Evolutionary conservation across 2,888 invertebrate species (phyloP).

Genomic region (Eupithecia pulchellata): DNA sequence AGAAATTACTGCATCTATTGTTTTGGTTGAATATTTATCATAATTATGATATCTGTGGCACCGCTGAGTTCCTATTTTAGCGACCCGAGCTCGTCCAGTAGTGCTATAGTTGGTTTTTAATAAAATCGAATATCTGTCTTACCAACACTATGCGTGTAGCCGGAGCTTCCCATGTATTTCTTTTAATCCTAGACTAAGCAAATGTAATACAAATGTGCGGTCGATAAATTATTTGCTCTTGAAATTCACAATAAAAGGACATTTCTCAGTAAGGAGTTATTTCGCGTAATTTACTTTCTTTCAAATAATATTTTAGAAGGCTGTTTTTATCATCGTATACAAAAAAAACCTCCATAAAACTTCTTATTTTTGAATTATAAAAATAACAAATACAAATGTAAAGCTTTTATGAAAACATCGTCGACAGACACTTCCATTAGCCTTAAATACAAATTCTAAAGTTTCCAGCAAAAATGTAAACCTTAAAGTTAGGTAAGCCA

Average conservation of each 20-base stretch:
- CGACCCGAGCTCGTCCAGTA: too few species aligned
- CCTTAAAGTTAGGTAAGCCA: constrained; percentile 21
- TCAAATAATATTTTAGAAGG: background rate
- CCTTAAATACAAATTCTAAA: constrained; percentile 28
- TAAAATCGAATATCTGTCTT: too few species aligned
- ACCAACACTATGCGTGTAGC: too few species aligned
- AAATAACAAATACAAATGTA: constrained; percentile 13
- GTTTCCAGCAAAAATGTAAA: constrained; percentile 28
- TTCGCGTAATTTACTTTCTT: background rate
- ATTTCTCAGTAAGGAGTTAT: background rate
- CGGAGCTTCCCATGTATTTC: too few species aligned
- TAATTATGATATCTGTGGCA: too few species aligned
- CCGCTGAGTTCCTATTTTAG: too few species aligned
- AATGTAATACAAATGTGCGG: background rate
- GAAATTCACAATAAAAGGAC: background rate
- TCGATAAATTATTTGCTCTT: too few species aligned
- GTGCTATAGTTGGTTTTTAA: too few species aligned
- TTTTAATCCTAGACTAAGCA: background rate
- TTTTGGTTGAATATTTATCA: too few species aligned
- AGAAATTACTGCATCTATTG: too few species aligned
- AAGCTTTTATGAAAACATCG: constrained; percentile 18
- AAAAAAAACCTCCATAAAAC: background rate
- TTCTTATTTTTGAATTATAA: background rate
- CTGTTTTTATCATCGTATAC: background rate
- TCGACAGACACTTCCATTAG: constrained; percentile 26